Evolutionary conservation across 2,888 invertebrate species (phyloP).

Genomic region (Temnothorax rugatulus): DNA sequence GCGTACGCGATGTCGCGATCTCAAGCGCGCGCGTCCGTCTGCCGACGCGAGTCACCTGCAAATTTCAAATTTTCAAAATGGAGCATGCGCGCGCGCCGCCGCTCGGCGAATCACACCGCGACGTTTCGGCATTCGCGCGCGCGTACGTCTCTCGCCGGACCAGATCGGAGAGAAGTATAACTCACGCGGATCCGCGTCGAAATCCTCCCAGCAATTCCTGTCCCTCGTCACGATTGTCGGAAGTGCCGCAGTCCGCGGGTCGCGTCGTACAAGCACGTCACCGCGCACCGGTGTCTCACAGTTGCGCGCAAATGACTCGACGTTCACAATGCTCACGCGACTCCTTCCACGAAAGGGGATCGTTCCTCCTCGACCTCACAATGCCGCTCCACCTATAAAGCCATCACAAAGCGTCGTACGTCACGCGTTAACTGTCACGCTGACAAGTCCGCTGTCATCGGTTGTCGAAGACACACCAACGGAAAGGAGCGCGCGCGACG

Average conservation of each 20-base stretch:
- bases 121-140: background rate
- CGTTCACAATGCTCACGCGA: background rate
- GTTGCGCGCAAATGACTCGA: background rate
- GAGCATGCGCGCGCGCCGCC: conserved; percentile 31
- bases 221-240: background rate
- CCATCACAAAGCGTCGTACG: background rate
- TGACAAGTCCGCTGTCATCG: background rate
- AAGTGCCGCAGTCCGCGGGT: background rate
- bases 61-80: conserved; percentile 20
- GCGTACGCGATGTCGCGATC: background rate
- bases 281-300: background rate
- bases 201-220: background rate
- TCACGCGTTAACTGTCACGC: background rate
- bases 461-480: background rate
- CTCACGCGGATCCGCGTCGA: background rate
- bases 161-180: background rate
- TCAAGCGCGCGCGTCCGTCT: background rate
- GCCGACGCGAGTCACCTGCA: background rate
- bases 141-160: background rate
- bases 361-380: background rate
- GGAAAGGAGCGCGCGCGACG: background rate
- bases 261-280: background rate
- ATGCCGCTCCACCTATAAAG: background rate
- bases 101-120: background rate
- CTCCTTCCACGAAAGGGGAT: background rate